Conservation (phyloP, 2,797 vertebrate species). For the Cryptoprocta ferox region DNA sequence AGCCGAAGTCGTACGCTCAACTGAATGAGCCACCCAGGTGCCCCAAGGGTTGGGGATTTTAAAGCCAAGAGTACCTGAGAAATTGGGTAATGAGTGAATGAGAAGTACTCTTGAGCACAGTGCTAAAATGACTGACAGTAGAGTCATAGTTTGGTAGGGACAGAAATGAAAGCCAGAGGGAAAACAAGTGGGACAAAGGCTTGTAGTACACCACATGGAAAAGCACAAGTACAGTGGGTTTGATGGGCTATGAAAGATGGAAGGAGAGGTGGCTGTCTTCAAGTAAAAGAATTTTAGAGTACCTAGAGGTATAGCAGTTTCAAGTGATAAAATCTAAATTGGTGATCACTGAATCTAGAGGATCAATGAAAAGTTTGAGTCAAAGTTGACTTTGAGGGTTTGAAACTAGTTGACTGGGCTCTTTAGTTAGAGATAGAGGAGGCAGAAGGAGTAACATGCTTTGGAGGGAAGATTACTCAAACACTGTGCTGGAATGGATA, state of each 20-base stretch:
- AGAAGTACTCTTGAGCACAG: neutral
- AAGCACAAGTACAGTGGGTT: neutral
- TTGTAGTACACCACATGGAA: neutral
- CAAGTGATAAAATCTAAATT: neutral
- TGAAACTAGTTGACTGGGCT: neutral
- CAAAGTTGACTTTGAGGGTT: neutral
- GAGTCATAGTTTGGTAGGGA: neutral
- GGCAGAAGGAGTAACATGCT: neutral
- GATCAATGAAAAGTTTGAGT: neutral
- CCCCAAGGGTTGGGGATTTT: neutral
- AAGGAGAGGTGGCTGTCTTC: neutral
- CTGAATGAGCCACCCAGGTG: too few relatives aligned
- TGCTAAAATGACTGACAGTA: neutral
- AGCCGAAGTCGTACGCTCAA: too few relatives aligned
- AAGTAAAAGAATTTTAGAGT: constrained; percentile 22
- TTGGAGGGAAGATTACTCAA: neutral
- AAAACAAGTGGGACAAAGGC: neutral
- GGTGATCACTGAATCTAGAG: neutral
- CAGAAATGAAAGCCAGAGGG: neutral
- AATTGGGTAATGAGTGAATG: neutral
- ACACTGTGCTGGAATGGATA: neutral
- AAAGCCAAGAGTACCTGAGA: constrained; percentile 23
- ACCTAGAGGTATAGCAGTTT: neutral
- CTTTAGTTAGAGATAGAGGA: neutral
- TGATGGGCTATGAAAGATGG: neutral